These are phyloP conservation scores for Rhinella marina DNA, from an alignment of 2,797 vertebrate genomes.

Conservation along the genomic window DNA sequence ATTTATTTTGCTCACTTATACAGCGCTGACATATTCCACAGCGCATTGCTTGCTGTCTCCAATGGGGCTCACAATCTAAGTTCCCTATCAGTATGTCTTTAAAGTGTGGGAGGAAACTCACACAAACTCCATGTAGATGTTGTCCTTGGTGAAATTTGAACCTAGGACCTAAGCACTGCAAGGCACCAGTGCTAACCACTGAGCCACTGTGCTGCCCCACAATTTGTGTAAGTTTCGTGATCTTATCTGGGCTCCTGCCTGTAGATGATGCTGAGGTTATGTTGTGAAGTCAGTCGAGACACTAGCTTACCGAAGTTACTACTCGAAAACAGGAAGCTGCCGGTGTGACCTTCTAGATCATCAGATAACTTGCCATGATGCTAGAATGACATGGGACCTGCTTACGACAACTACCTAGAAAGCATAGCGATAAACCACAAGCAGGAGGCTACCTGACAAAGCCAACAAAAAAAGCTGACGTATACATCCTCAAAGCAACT, in stretches of 20 bases:
- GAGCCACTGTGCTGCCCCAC: no score
- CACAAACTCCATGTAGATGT: no score
- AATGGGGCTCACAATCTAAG: no score
- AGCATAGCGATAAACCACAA: slow-evolving; percentile 12
- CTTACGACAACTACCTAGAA: neutral
- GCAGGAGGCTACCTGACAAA: neutral
- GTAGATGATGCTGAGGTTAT: neutral
- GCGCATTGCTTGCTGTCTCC: no score
- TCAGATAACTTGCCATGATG: neutral
- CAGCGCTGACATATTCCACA: no score
- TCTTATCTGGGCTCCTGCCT: neutral
- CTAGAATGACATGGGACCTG: neutral
- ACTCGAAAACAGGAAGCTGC: slow-evolving; percentile 9
- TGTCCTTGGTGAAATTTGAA: no score
- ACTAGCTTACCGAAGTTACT: neutral
- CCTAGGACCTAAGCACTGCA: no score
- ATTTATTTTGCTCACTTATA: no score
- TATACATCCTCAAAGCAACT: no score
- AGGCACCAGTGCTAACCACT: no score
- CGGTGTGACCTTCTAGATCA: neutral
- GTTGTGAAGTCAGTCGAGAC: neutral
- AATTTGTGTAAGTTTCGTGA: neutral
- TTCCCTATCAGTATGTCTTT: no score
- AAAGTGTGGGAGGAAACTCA: no score
- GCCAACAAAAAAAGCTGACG: neutral